A percentile compares a stretch with the other conserved stretches of the same genome.
Evolutionary conservation across 2,113 vertebrate genomes (phyloP).

Genomic region (Phoxinus phoxinus): DNA sequence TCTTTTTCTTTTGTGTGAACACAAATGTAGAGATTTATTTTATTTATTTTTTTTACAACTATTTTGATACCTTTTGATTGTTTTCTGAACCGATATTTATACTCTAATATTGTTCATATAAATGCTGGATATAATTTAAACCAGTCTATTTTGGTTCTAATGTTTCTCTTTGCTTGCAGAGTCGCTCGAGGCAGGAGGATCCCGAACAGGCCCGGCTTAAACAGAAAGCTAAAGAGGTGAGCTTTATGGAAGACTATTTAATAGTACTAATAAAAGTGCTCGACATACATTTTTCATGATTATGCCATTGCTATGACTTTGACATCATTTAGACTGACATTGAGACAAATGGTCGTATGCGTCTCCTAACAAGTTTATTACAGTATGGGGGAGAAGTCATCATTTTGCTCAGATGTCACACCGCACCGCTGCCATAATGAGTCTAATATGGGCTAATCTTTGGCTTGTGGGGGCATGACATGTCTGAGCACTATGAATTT

Average conservation of each 20-base stretch:
- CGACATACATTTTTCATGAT: slow-evolving; percentile 33
- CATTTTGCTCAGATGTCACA: slow-evolving; percentile 35
- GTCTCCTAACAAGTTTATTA: slow-evolving; percentile 43
- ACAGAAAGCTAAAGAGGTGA: slow-evolving; percentile 96
- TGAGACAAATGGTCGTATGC: slow-evolving; percentile 39
- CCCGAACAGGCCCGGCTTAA: slow-evolving; percentile 90
- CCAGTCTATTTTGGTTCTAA: background rate
- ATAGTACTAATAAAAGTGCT: slow-evolving; percentile 12
- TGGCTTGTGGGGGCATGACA: slow-evolving; percentile 23
- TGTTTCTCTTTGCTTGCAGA: slow-evolving; percentile 75
- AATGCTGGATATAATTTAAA: background rate
- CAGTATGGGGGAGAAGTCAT: background rate
- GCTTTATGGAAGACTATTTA: slow-evolving; percentile 73
- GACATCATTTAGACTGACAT: slow-evolving; percentile 46
- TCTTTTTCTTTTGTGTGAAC: background rate
- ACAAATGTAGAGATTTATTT: background rate
- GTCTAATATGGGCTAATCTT: slow-evolving; percentile 36
- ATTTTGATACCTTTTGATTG: background rate
- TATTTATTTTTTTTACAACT: background rate
- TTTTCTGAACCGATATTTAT: background rate
- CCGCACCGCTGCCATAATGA: background rate
- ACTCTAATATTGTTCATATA: background rate
- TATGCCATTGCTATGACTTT: slow-evolving; percentile 20
- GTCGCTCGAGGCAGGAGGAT: slow-evolving; percentile 93
- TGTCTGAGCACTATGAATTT: slow-evolving; percentile 18